Evolutionary conservation across 2,113 vertebrate species (phyloP), one percentile per base, ranked within the genome.

Genomic region (Gopherus evgoodei): DNA sequence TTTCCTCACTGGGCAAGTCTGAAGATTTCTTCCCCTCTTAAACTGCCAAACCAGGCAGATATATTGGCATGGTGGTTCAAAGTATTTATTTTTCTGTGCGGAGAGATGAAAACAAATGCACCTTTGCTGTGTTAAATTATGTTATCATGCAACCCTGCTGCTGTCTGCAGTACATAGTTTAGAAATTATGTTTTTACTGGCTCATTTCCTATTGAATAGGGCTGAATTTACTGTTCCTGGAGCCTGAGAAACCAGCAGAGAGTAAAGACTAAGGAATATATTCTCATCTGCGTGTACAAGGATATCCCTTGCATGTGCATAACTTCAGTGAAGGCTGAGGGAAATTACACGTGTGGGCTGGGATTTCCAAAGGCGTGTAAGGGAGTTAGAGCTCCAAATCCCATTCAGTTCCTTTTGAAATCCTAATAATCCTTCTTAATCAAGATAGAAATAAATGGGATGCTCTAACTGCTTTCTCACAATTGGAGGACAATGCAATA

Each of bases 21-120:
- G 89, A 31, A 81, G 27, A 84, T 88, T 89, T 93, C 11, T 38
- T 93, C 91, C 78, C 59, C 84, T 95, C 42, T 84, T 44, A 27
- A 5, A 44, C 81, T 0, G 12, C 72, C 24, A n/a, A 91, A 84
- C 25, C 87, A 88, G 94, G 47, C 53, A 81, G 69, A 35, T 93
- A 90, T 93, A 93, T 88, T 88, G 78, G 56, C 59, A 89, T 95
- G 86, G 47, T 84, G 79, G 25, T 90, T 93, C 54, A 38, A 90
- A 86, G 35, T 87, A 79, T 92, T 96, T 93, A 31, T 91, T 42
- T 83, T 86, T 90, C 81, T 91, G 31, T 52, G 19, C 86, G 86
- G 6, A 84, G 47, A 94, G 82, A 78, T 69, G 54, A 83, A 96
- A 96, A 92, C 52, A 83, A 1, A 0, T 27, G 65, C n/a, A 57